Evolutionary conservation across 2,888 invertebrate genomes (phyloP).

Genomic region (Creontiades dilutus): DNA sequence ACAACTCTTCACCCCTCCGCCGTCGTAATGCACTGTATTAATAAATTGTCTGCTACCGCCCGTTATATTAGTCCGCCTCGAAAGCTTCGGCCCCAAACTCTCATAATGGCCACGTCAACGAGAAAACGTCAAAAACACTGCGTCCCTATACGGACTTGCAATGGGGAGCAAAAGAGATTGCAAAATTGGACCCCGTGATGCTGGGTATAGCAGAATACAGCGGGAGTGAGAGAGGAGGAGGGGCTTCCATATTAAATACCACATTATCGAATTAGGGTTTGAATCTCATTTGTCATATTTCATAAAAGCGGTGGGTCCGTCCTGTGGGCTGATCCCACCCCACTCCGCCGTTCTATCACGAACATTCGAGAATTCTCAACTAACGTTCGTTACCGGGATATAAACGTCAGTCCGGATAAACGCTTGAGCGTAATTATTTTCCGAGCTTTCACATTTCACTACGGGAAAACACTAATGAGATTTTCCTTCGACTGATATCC

Average conservation of each 20-base stretch:
- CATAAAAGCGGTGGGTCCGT: constrained; percentile 64
- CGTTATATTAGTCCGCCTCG: constrained; percentile 47
- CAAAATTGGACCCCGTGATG: constrained; percentile 63
- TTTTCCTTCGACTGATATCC: constrained; percentile 60
- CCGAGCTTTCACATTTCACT: constrained; percentile 60
- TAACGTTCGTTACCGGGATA: constrained; percentile 63
- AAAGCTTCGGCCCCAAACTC: constrained; percentile 12
- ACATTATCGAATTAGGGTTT: constrained; percentile 69
- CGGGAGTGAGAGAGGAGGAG: background rate
- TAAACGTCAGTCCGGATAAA: constrained; percentile 60
- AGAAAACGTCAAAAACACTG: constrained; percentile 70
- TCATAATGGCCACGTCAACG: constrained; percentile 64
- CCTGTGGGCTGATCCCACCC: background rate
- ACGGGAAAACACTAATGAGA: constrained; percentile 64
- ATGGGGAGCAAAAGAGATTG: constrained; percentile 65
- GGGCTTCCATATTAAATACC: constrained; percentile 69
- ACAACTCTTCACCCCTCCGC: background rate
- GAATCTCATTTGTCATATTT: constrained; percentile 71
- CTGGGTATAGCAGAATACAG: background rate
- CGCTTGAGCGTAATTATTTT: constrained; percentile 57
- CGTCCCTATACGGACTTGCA: constrained; percentile 38
- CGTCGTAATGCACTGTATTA: constrained; percentile 63
- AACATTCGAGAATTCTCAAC: constrained; percentile 55
- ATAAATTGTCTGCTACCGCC: constrained; percentile 64
- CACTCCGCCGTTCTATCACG: constrained; percentile 49